Evolutionary conservation across 2,113 vertebrate species (phyloP).

Genomic region (Eudorcas thomsonii): DNA sequence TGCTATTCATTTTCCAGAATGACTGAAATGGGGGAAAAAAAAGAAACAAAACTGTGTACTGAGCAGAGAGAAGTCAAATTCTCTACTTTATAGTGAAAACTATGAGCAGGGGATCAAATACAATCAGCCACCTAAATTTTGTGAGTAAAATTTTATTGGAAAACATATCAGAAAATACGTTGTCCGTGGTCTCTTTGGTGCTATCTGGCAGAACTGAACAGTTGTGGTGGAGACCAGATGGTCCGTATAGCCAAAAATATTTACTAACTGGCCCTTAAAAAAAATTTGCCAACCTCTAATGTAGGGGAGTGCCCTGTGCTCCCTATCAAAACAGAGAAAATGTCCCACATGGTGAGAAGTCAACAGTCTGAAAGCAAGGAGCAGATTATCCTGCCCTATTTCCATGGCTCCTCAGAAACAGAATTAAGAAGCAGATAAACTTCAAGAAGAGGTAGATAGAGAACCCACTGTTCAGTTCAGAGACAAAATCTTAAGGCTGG

Average conservation of each 20-base stretch:
- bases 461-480: too few species aligned
- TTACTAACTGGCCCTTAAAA: neutral
- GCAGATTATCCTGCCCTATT: neutral
- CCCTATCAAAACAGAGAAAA: neutral
- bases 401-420: neutral
- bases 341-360: neutral
- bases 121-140: neutral
- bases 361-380: neutral
- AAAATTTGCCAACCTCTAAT: neutral
- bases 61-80: neutral
- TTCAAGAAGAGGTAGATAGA: neutral
- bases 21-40: accelerated
- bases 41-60: neutral
- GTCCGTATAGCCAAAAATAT: neutral
- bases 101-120: neutral
- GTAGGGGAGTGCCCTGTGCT: neutral
- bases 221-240: neutral
- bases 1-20: neutral
- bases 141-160: neutral
- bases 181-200: neutral
- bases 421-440: neutral
- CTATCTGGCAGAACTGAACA: neutral
- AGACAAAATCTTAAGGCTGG: neutral
- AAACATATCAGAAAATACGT: neutral
- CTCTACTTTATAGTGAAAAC: neutral